phyloP scores from a whole-genome alignment of 2,797 vertebrate species.

The Nyctibius grandis region DNA sequence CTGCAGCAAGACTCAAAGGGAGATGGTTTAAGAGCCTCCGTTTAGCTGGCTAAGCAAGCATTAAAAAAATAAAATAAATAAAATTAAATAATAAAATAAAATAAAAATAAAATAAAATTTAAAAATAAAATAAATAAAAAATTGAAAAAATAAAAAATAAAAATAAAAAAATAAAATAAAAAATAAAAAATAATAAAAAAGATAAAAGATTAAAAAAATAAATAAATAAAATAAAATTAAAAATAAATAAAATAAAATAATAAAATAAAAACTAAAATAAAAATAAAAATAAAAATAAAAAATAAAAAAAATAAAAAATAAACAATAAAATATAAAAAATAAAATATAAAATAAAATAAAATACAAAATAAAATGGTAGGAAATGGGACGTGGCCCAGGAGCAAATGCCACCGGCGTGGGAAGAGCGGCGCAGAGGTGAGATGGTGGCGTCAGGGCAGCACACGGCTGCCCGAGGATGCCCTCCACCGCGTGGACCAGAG shows the following conservation, averaged over 20 bases:
- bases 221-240: not conserved
- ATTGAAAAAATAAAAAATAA: not conserved
- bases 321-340: not conserved
- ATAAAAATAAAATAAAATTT: not conserved
- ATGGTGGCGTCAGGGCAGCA: fast-evolving
- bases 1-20: not conserved
- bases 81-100: not conserved
- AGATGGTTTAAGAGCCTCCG: not conserved
- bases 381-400: not conserved
- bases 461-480: not conserved
- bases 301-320: not conserved
- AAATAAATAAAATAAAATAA: not conserved
- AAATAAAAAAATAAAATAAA: not conserved
- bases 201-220: not conserved
- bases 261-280: not conserved
- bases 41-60: not conserved
- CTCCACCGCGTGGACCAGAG: not conserved
- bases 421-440: not conserved
- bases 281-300: too few species aligned
- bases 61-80: not conserved
- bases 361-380: not conserved
- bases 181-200: not conserved
- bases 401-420: not conserved
- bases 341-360: not conserved
- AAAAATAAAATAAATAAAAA: not conserved